These are phyloP conservation scores for Pseudococcus longispinus DNA, from an alignment of 2,888 invertebrate genomes.

Conservation along the genomic window DNA sequence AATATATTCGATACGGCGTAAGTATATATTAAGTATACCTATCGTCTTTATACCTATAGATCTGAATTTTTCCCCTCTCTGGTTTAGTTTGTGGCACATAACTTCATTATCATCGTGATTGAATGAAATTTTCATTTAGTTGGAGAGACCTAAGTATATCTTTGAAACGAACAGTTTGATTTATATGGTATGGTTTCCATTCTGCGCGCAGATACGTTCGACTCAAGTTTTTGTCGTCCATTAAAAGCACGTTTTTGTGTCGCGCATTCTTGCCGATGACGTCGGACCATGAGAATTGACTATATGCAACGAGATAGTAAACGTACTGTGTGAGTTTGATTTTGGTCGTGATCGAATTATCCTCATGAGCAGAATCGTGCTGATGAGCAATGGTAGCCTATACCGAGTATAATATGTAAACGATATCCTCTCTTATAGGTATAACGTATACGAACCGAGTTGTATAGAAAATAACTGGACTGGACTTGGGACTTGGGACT, in stretches of 20 bases:
- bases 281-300: not conserved
- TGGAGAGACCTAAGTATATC: not conserved
- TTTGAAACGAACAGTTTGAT: not conserved
- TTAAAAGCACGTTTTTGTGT: not conserved
- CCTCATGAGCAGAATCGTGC: not conserved
- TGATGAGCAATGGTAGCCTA: not conserved
- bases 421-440: too few species aligned
- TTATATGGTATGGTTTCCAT: not conserved
- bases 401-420: too few species aligned
- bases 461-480: not conserved
- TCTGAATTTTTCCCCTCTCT: not conserved
- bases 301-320: not conserved
- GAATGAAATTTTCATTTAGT: not conserved
- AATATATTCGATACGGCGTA: not conserved
- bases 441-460: too few species aligned
- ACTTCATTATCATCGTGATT: slow-evolving; percentile 1
- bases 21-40: too few species aligned
- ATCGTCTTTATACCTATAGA: not conserved
- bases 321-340: not conserved
- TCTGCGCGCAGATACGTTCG: not conserved
- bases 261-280: not conserved
- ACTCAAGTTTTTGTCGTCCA: slow-evolving; percentile 19
- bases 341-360: slow-evolving; percentile 44
- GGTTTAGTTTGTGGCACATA: not conserved
- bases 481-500: not conserved